Evolutionary conservation across 2,113 vertebrate genomes (phyloP), one percentile per base, ranked within the genome.

Genomic region (Zosterops lateralis): DNA sequence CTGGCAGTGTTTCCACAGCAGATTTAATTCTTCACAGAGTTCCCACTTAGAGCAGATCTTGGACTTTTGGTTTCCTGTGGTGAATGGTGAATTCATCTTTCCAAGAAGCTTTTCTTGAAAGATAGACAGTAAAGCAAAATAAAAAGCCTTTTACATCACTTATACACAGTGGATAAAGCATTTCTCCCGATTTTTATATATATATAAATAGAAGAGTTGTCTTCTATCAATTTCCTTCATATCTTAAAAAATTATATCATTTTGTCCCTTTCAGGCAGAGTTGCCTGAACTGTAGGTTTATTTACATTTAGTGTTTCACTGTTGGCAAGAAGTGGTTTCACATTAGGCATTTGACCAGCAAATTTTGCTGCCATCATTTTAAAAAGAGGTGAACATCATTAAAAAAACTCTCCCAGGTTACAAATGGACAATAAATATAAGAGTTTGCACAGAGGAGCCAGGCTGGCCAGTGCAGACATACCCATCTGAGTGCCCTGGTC

Each of bases 401-500:
- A 31, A 81, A 89, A 84, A 84, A 70, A 2, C 11, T 32, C 40
- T 91, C 36, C 21, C 21, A 45, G n/a, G 32, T 78, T 71, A 45
- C 38, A 96, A 70, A 84, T 67, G 72, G 74, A 47, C 57, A 51
- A 47, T 78, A 95, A 95, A 86, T 44, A 32, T 1, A 85, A 74
- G 77, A 84, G 36, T 31, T 87, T 81, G 56, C 83, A 38, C 40
- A 56, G 79, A 76, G 71, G 47, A 60, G 57, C 14, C 20, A 40
- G 31, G 20, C 84, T 89, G 68, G 47, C 79, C 66, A 38, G 70
- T 65, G 51, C 62, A 60, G 71, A 22, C 2, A 25, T 19, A 3
- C 87, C 38, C 85, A 68, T 91, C 85, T 50, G 77, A 92, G 72
- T 85, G 91, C 74, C 84, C 87, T 91, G 89, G 78, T 88, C 91